A percentile compares a stretch with the other conserved stretches of the same genome.
Evolutionary conservation across 2,113 vertebrate genomes (phyloP).

Genomic region (Oplegnathus fasciatus): DNA sequence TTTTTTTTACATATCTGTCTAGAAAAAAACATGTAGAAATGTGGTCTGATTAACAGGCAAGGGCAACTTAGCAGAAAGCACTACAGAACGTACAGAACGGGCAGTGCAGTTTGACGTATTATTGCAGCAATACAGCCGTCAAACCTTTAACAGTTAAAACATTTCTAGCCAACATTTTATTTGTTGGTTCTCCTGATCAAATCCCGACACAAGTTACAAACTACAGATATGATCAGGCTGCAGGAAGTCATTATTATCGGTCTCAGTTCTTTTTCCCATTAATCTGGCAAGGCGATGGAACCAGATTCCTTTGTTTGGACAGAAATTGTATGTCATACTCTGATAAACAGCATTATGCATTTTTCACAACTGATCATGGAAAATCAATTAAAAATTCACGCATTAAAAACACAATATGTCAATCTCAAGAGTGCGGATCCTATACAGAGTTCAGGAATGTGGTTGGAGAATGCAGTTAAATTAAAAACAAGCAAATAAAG

Average conservation of each 20-base stretch:
- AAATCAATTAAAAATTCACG: conserved; percentile 12
- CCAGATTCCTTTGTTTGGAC: conserved; percentile 22
- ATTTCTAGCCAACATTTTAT: neutral
- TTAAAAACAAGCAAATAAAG: conserved; percentile 32
- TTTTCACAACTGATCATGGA: conserved; percentile 9
- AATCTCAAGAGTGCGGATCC: conserved; percentile 14
- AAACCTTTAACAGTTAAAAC: neutral
- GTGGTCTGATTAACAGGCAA: neutral
- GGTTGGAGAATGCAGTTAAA: neutral
- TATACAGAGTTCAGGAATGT: neutral
- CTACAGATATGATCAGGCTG: conserved; percentile 27
- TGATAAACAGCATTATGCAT: neutral
- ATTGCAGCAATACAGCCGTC: neutral
- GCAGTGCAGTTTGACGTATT: neutral
- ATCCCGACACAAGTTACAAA: conserved; percentile 16
- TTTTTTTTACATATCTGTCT: neutral
- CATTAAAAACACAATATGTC: neutral
- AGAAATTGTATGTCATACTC: conserved; percentile 2
- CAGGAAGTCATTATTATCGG: conserved; percentile 34
- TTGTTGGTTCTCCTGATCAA: conserved; percentile 5
- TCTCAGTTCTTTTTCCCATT: conserved; percentile 31
- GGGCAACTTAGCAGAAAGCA: neutral
- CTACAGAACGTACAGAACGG: too few species aligned
- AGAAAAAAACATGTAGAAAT: neutral
- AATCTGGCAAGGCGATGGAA: conserved; percentile 29